Evolutionary conservation across 2,888 invertebrate species (phyloP), one percentile per base, ranked within the genome.

Genomic region (Laothoe populi): DNA sequence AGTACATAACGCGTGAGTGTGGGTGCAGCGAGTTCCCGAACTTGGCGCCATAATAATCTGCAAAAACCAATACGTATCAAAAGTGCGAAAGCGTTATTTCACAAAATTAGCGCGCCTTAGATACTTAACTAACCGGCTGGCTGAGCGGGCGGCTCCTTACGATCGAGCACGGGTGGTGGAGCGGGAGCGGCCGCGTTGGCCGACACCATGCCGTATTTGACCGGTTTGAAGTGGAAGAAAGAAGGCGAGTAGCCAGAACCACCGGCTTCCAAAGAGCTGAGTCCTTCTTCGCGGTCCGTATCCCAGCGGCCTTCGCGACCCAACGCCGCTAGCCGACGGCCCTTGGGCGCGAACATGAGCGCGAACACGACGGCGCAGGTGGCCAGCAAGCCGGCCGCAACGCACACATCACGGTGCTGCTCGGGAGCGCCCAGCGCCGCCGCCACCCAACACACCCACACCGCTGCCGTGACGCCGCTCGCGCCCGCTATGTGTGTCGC

Each of bases 331-430:
- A 98, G 90, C 78, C 98, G 97, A 45, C 98, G 94, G 35, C 98
- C 98, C 91, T 97, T 98, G 38, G 98, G 96, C 90, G 98, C 96
- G 87, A 98, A 98, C 98, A 98, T 98, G 63, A 98, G 95, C 73
- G 98, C 94, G 88, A 98, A 97, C 60, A 98, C 96, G 53, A 97
- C 95, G 11, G 96, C 95, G 68, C 98, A 96, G 16, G 97, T 97
- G 62, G 96, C 95, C 57, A 98, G 95, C 70, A 98, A 93, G 0
- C 98, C 98, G 75, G 97, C 97, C 23, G 98, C 98, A 61, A 98
- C 94, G 88, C 98, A 97, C 13, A 97, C 97, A 86, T 97, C 97
- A 72, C 96, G 95, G 80, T 97, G 96, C 68, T 95, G 94, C 78
- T 97, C 97, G 64, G 95, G 94, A 57, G 96, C 95, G 61, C 96